These are phyloP conservation scores for Sylvilagus floridanus DNA, from an alignment of 2,797 vertebrate genomes.

Conservation along the genomic window DNA sequence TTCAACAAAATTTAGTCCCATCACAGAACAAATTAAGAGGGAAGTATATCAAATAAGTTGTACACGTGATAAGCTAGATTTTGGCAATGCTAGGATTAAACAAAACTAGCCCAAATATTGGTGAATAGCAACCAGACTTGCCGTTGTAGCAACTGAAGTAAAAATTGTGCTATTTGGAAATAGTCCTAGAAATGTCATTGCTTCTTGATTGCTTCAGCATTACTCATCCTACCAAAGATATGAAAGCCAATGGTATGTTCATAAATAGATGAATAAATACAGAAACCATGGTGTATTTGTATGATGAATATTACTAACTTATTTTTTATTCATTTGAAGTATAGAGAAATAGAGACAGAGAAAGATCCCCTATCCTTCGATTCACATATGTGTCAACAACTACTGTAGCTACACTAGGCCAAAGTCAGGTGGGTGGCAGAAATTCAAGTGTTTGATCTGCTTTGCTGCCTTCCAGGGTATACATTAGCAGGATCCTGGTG, in stretches of 20 bases:
- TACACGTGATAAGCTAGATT: neutral
- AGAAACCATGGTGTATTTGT: neutral
- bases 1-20: neutral
- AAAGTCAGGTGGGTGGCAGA: too few relatives aligned
- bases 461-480: too few relatives aligned
- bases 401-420: too few relatives aligned
- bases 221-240: neutral
- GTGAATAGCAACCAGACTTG: neutral
- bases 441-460: too few relatives aligned
- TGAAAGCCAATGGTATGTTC: too few relatives aligned
- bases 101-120: neutral
- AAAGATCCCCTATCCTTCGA: neutral
- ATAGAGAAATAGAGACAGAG: neutral
- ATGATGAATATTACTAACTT: too few relatives aligned
- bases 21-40: neutral
- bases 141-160: neutral
- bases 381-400: too few relatives aligned
- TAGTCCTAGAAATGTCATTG: neutral
- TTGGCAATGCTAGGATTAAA: neutral
- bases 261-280: neutral
- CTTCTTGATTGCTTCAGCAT: neutral
- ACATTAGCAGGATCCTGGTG: too few relatives aligned
- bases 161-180: neutral
- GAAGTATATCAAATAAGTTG: neutral
- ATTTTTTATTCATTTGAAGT: neutral